Evolutionary conservation across 2,888 invertebrate genomes (phyloP).

Genomic region (Cordilura impudica): DNA sequence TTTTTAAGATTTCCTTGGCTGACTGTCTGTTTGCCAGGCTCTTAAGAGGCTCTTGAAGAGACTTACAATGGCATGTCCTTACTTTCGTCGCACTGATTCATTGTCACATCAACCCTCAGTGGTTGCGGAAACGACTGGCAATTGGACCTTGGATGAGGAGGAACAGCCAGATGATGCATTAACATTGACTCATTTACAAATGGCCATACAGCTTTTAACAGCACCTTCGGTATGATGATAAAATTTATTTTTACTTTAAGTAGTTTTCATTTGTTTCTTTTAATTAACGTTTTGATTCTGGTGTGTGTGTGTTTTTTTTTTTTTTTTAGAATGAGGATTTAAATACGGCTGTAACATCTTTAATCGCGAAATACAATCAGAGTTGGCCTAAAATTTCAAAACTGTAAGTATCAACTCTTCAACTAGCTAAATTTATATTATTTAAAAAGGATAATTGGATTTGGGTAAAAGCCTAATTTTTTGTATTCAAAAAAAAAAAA

Average conservation of each 20-base stretch:
- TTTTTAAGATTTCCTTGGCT: conserved; percentile 38
- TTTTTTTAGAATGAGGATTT: conserved; percentile 81
- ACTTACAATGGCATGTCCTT: conserved; percentile 76
- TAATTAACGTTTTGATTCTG: not conserved
- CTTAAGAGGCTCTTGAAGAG: conserved; percentile 31
- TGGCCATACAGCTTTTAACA: conserved; percentile 88
- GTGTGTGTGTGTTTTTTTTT: not conserved
- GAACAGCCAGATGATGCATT: conserved; percentile 77
- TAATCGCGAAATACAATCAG: conserved; percentile 82
- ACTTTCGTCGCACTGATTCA: conserved; percentile 75
- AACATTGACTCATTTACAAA: conserved; percentile 86
- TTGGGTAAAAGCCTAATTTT: too few relatives aligned
- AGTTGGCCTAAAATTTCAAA: conserved; percentile 77
- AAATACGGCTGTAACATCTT: conserved; percentile 83
- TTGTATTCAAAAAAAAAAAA: too few relatives aligned
- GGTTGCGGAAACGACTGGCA: conserved; percentile 70
- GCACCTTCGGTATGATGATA: conserved; percentile 86
- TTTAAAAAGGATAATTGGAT: too few relatives aligned
- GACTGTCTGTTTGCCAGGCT: conserved; percentile 28
- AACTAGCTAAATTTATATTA: not conserved
- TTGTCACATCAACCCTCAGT: conserved; percentile 76
- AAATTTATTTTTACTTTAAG: not conserved
- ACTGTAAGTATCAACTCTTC: conserved; percentile 72
- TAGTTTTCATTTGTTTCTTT: not conserved
- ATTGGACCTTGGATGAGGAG: conserved; percentile 77